Evolutionary conservation across 2,113 vertebrate species (phyloP).

Genomic region (Cyanistes caeruleus): DNA sequence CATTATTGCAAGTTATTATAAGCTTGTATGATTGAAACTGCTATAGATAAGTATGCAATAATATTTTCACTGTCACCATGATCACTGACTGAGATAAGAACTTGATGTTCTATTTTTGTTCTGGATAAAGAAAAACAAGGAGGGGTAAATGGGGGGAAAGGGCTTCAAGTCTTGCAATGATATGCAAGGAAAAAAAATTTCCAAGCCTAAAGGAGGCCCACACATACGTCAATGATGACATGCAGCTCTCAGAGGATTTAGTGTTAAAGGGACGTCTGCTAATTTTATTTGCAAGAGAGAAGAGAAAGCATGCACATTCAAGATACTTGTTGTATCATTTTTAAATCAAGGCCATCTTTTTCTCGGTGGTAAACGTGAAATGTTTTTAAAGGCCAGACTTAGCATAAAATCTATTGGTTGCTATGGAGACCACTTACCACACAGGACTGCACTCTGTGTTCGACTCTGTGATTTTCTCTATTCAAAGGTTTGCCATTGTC

Average conservation of each 20-base stretch:
- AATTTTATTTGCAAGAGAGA: slow-evolving; percentile 78
- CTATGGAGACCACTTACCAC: slow-evolving; percentile 86
- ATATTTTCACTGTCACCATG: slow-evolving; percentile 79
- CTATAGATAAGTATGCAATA: slow-evolving; percentile 72
- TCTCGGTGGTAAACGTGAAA: slow-evolving; percentile 85
- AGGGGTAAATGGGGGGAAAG: slow-evolving; percentile 52
- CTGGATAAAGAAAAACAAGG: slow-evolving; percentile 58
- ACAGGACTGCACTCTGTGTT: slow-evolving; percentile 82
- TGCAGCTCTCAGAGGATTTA: slow-evolving; percentile 34
- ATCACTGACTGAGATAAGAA: slow-evolving; percentile 74
- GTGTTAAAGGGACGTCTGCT: slow-evolving; percentile 64
- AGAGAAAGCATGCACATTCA: slow-evolving; percentile 70
- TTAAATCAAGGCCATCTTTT: slow-evolving; percentile 88
- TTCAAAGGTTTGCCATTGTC: slow-evolving; percentile 82
- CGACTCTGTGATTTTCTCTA: slow-evolving; percentile 82
- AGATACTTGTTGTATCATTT: slow-evolving; percentile 83
- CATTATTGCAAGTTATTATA: slow-evolving; percentile 75
- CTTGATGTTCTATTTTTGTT: slow-evolving; percentile 70
- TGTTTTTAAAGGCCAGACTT: slow-evolving; percentile 89
- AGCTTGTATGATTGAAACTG: slow-evolving; percentile 60
- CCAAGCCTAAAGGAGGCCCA: slow-evolving; percentile 13
- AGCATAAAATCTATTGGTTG: slow-evolving; percentile 88
- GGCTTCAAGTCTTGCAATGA: slow-evolving; percentile 20
- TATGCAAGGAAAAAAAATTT: slow-evolving; percentile 36
- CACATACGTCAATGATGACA: slow-evolving; percentile 63